A percentile compares a stretch with the other conserved stretches of the same genome.
These are phyloP conservation scores for Macrotus californicus DNA, from an alignment of 2,113 vertebrate genomes.

Conservation along the genomic window DNA sequence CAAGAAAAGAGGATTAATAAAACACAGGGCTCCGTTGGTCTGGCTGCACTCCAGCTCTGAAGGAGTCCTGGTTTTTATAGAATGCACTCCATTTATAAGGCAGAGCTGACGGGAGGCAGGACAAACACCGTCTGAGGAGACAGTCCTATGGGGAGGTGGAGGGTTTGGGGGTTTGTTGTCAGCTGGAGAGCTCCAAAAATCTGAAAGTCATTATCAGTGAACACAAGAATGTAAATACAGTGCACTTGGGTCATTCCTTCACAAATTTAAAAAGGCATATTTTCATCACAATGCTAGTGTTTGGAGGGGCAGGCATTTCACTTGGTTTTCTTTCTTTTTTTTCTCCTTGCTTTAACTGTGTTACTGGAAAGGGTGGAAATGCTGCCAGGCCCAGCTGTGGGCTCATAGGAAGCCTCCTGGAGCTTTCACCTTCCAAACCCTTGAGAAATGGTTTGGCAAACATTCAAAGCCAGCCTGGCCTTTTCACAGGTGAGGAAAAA, in stretches of 20 bases:
- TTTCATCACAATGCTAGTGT: neutral
- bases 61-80: conserved; percentile 82
- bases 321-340: neutral
- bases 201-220: conserved; percentile 84
- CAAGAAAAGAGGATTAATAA: conserved; percentile 93
- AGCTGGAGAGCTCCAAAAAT: conserved; percentile 90
- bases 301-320: neutral
- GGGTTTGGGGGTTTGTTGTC: conserved; percentile 80
- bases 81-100: conserved; percentile 88
- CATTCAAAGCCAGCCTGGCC: neutral
- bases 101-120: conserved; percentile 80
- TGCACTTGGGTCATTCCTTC: conserved; percentile 48
- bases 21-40: conserved; percentile 89
- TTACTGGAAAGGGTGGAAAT: conserved; percentile 38
- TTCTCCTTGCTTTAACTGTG: neutral
- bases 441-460: conserved; percentile 18
- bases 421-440: conserved; percentile 38
- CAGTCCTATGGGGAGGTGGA: conserved; percentile 77
- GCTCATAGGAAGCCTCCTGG: neutral
- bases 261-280: conserved; percentile 12
- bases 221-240: conserved; percentile 76
- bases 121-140: conserved; percentile 76
- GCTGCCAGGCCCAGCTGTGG: neutral
- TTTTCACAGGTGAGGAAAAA: conserved; percentile 27
- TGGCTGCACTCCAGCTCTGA: conserved; percentile 85